phyloP scores from a whole-genome alignment of 2,888 invertebrate genomes.

The Herminia tarsipennalis region DNA sequence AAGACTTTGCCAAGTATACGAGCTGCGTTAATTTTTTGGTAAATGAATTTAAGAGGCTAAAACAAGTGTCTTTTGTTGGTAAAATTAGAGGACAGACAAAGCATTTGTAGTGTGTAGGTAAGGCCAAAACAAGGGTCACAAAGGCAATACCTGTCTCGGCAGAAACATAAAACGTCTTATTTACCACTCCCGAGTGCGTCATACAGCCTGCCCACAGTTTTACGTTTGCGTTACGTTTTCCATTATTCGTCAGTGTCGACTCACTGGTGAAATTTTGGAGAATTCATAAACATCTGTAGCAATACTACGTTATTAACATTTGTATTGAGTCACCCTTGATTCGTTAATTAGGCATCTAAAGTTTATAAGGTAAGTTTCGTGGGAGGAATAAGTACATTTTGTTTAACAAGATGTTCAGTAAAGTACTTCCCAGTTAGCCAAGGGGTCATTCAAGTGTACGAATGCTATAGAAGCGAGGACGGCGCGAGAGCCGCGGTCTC shows the following conservation, averaged over 20 bases:
- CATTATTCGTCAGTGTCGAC: slow-evolving; percentile 15
- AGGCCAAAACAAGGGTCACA: slow-evolving; percentile 29
- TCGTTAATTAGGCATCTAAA: slow-evolving; percentile 2
- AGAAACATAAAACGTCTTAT: slow-evolving; percentile 53
- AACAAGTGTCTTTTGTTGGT: slow-evolving; percentile 29
- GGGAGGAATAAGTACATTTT: too few relatives aligned
- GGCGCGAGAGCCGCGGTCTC: slow-evolving; percentile 24
- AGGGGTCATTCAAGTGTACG: slow-evolving; percentile 41
- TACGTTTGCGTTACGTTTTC: slow-evolving; percentile 24
- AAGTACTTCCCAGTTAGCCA: neutral
- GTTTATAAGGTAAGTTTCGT: too few relatives aligned
- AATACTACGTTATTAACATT: too few relatives aligned
- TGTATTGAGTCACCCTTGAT: too few relatives aligned
- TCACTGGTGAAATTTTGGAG: slow-evolving; percentile 23
- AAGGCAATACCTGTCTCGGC: slow-evolving; percentile 39
- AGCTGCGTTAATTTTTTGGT: slow-evolving; percentile 18
- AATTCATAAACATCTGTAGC: slow-evolving; percentile 22
- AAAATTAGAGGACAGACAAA: slow-evolving; percentile 47
- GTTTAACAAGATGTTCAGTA: too few relatives aligned
- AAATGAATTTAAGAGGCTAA: slow-evolving; percentile 25
- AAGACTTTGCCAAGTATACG: slow-evolving; percentile 15
- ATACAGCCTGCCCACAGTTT: slow-evolving; percentile 24
- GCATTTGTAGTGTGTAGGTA: slow-evolving; percentile 29
- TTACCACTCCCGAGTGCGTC: slow-evolving; percentile 53
- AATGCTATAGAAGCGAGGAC: slow-evolving; percentile 29